Evolutionary conservation across 2,888 invertebrate species (phyloP).

Genomic region (Sepioteuthis lessoniana): DNA sequence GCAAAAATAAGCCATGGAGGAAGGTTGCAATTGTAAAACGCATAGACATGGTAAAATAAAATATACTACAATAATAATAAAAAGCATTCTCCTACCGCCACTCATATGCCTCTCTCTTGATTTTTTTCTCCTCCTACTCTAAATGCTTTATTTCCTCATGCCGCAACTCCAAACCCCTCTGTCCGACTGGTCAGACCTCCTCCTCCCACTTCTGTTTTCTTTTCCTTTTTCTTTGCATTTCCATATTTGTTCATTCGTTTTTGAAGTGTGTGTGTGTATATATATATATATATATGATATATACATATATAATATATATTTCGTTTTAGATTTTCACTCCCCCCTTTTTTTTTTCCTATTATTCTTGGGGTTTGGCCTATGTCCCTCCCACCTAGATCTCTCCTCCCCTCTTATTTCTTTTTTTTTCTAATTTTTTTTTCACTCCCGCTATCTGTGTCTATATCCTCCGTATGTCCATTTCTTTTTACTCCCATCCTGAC

Average conservation of each 20-base stretch:
- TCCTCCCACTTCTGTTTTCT: neutral
- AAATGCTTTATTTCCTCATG: neutral
- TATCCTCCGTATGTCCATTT: neutral
- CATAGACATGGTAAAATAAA: slow-evolving; percentile 17
- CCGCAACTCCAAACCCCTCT: neutral
- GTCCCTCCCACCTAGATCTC: neutral
- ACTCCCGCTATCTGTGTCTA: neutral
- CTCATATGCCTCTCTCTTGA: neutral
- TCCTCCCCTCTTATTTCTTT: neutral
- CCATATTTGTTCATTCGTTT: neutral
- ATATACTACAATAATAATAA: neutral
- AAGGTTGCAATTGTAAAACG: neutral
- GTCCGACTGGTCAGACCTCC: slow-evolving; percentile 16
- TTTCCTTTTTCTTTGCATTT: neutral
- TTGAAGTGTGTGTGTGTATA: neutral
- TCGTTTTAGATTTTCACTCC: neutral
- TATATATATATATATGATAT: neutral
- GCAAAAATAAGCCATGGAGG: neutral
- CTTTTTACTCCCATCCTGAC: neutral
- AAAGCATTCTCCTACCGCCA: neutral
- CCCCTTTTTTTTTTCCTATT: neutral
- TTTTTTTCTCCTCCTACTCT: neutral
- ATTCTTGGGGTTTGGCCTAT: neutral
- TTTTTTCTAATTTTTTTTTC: neutral
- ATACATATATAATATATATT: neutral